These are phyloP conservation scores for Palythoa grandis DNA, from an alignment of 92 coral and sea anemone genomes.

Conservation along the genomic window DNA sequence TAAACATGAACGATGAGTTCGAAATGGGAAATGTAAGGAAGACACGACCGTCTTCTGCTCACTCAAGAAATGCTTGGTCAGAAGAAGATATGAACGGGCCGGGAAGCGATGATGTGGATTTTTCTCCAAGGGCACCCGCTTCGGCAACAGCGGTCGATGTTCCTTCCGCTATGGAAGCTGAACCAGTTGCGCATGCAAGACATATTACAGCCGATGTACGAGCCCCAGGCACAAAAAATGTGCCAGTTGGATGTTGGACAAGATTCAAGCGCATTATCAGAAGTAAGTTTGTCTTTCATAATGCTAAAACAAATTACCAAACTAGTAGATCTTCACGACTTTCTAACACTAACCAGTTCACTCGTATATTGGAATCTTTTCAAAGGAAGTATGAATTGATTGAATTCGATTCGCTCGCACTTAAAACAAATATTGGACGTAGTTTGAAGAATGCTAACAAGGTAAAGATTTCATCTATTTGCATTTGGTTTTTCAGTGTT, in stretches of 20 bases:
- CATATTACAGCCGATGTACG: slow-evolving; percentile 93
- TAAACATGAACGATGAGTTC: slow-evolving; percentile 82
- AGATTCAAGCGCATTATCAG: slow-evolving; percentile 94
- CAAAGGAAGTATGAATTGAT: background rate
- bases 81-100: slow-evolving; percentile 79
- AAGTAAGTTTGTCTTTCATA: slow-evolving; percentile 62
- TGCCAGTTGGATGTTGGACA: slow-evolving; percentile 97
- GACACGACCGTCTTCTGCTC: slow-evolving; percentile 81
- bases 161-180: slow-evolving; percentile 97
- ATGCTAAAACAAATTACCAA: background rate
- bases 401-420: slow-evolving; percentile 13
- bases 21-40: slow-evolving; percentile 84
- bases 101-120: slow-evolving; percentile 91
- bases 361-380: background rate
- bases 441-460: background rate
- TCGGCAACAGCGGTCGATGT: slow-evolving; percentile 91
- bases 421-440: background rate
- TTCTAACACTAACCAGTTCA: too few relatives aligned
- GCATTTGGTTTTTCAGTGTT: background rate
- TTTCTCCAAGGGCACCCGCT: slow-evolving; percentile 86
- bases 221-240: slow-evolving; percentile 92
- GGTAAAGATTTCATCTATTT: background rate
- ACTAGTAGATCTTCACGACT: background rate
- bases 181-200: slow-evolving; percentile 82
- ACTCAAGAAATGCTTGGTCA: slow-evolving; percentile 96